Evolutionary conservation across 2,113 vertebrate genomes (phyloP), one percentile per base, ranked within the genome.

Genomic region (Melospiza georgiana): DNA sequence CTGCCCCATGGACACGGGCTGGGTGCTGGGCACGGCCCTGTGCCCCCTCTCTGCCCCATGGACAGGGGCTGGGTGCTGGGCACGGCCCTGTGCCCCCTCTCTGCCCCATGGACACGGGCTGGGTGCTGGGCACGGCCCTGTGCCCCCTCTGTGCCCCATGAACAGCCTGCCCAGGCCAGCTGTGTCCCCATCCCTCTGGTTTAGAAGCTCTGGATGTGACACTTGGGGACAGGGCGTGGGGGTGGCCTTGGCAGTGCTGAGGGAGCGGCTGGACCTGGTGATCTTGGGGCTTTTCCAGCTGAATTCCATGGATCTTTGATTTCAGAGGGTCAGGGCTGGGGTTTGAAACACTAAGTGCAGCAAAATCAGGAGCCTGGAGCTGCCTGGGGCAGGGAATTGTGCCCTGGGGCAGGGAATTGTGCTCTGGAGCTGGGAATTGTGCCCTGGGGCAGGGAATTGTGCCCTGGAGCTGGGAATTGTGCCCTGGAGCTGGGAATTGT

Each of bases 131-230:
- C 48, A 48, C 3, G 46, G 46, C 21, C 46, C 3, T 23, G 46
- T 48, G 11, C 46, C 21, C 11, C 46, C 46, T 48, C 21, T 48
- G 11, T 48, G 46, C 46, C 46, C 46, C 46, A 48, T 48, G 21
- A 12, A 6, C 46, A 22, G 46, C 44, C 46, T 48, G 46, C 46
- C 22, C 48, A 24, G 48, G 48, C 48, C 20, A 4, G 22, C 11
- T 24, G 48, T 6, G 7, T 21, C 46, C 6, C 48, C 41, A 7
- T 18, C n/a, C 41, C 41, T 27, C 0, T 3, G n/a, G 5, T 15
- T 30, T 7, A 3, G 15, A 8, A 54, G 39, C 39, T 30, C 27
- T 14, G 41, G 17, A 3, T 35, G 68, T 52, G 59, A 33, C 62
- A 10, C 71, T 4, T 15, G 30, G 48, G 46, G 46, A 48, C 37